These are phyloP conservation scores for Aplidium turbinatum DNA, from an alignment of 23 tunicate genomes.

Conservation along the genomic window DNA sequence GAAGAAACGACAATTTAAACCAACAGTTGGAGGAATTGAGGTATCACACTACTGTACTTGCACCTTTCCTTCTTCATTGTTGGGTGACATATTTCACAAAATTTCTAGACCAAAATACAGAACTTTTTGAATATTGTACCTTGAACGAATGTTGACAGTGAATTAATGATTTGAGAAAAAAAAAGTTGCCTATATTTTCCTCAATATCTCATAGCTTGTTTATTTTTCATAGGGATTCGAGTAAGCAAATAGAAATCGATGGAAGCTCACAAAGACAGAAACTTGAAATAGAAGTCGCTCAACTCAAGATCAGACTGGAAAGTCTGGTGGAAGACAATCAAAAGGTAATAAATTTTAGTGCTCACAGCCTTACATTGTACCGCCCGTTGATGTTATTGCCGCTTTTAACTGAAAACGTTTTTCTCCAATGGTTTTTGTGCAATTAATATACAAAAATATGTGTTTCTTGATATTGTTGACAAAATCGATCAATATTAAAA, in stretches of 20 bases:
- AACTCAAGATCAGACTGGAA: conserved; percentile 36
- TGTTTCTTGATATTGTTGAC: not conserved
- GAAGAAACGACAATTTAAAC: conserved; percentile 22
- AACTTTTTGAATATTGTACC: too few relatives aligned
- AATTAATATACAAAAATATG: not conserved
- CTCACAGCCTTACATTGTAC: too few relatives aligned
- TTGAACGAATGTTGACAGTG: too few relatives aligned
- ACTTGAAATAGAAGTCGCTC: conserved; percentile 41
- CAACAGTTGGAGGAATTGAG: not conserved
- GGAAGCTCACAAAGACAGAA: conserved; percentile 50
- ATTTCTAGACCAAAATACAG: too few relatives aligned
- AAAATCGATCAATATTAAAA: too few relatives aligned
- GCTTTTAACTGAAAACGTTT: not conserved
- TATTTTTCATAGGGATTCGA: conserved; percentile 8
- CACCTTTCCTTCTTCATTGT: too few relatives aligned
- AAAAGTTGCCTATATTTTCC: too few relatives aligned
- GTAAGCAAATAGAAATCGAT: conserved; percentile 50
- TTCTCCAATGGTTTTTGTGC: not conserved
- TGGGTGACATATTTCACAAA: too few relatives aligned
- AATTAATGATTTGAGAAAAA: too few relatives aligned
- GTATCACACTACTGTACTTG: too few relatives aligned
- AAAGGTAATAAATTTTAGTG: conserved; percentile 37
- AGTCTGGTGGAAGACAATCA: conserved; percentile 30
- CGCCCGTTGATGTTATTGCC: too few relatives aligned
- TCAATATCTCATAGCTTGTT: not conserved